Conservation (phyloP, 2,113 vertebrate genomes). For the Perca flavescens region DNA sequence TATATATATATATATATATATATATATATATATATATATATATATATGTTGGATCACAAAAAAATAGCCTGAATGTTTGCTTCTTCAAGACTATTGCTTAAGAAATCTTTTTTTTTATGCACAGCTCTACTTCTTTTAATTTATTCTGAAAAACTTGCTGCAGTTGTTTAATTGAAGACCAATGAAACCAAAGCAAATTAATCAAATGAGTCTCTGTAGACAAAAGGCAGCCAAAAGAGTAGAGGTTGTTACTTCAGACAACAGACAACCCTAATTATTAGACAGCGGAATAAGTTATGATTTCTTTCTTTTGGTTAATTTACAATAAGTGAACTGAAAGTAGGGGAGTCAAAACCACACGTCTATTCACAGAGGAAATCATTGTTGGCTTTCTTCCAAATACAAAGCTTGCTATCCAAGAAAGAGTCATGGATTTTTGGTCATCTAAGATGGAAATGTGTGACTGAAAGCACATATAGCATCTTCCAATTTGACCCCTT, state of each 20-base stretch:
- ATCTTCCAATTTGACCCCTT: background rate
- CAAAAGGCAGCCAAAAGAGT: slow-evolving; percentile 5
- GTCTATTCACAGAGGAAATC: background rate
- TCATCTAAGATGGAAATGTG: background rate
- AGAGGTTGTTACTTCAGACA: slow-evolving; percentile 7
- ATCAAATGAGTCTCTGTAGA: slow-evolving; percentile 1
- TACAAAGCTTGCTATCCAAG: background rate
- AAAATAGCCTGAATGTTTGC: background rate
- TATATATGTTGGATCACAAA: too few species aligned
- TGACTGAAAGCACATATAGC: background rate
- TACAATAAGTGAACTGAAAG: background rate
- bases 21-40: too few species aligned
- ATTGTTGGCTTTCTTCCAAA: background rate
- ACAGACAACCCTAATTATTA: background rate
- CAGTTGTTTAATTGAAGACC: slow-evolving; percentile 11
- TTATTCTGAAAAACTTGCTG: slow-evolving; percentile 31
- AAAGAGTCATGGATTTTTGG: background rate
- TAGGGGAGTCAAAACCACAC: background rate
- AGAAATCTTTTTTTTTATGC: too few species aligned
- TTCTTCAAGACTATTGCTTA: background rate
- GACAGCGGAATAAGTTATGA: background rate
- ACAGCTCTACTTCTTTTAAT: background rate
- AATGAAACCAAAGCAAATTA: slow-evolving; percentile 9
- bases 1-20: too few species aligned
- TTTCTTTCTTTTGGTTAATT: background rate